Evolutionary conservation across 2,888 invertebrate genomes (phyloP).

Genomic region (Conus canariensis): DNA sequence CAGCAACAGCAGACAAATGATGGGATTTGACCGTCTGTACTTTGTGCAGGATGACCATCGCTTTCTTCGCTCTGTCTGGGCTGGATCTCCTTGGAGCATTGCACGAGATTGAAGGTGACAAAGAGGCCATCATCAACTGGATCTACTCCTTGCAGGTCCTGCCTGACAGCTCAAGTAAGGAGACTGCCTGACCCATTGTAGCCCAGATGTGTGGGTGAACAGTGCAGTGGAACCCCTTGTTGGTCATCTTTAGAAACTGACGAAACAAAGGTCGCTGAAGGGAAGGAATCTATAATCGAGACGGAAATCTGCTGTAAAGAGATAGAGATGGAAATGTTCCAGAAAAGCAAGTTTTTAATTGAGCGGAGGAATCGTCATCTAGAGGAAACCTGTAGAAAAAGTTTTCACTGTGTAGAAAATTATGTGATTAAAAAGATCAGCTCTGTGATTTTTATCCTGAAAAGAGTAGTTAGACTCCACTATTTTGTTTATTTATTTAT

Average conservation of each 20-base stretch:
- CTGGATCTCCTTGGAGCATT: conserved; percentile 92
- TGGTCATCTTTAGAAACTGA: not conserved
- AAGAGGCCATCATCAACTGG: conserved; percentile 91
- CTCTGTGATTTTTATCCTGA: too few species aligned
- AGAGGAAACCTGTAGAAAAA: too few species aligned
- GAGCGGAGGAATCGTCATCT: too few species aligned
- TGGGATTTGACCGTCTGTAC: not conserved
- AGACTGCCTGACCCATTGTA: not conserved
- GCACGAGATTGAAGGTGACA: conserved; percentile 84
- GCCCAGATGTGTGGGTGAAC: not conserved
- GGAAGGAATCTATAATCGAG: too few species aligned
- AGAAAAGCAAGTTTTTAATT: too few species aligned
- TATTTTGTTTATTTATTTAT: too few species aligned
- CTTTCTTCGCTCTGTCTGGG: conserved; percentile 94
- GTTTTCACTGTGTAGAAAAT: too few species aligned
- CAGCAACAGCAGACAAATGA: not conserved
- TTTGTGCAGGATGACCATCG: conserved; percentile 77
- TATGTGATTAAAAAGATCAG: too few species aligned
- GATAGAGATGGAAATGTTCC: too few species aligned
- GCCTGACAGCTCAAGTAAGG: conserved; percentile 80
- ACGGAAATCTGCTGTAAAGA: too few species aligned
- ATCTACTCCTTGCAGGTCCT: conserved; percentile 92
- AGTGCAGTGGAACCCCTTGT: not conserved
- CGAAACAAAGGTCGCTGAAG: too few species aligned
- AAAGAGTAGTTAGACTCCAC: too few species aligned